A percentile compares a stretch with the other conserved stretches of the same genome.
Conservation (phyloP, 2,888 invertebrate genomes). For the Pandemis heparana region DNA sequence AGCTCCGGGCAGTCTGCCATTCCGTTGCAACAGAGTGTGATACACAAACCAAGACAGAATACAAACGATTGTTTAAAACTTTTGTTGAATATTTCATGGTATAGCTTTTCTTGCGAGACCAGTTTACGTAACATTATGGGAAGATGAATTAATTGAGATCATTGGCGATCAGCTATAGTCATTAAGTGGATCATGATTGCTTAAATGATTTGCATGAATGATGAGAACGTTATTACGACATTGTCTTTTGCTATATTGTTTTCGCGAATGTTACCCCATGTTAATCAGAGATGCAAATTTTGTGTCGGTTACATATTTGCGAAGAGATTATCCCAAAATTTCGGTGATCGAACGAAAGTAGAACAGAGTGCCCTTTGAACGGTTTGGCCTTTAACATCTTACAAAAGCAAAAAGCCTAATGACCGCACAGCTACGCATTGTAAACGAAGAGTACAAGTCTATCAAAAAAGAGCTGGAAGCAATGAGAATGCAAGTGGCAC, state of each 20-base stretch:
- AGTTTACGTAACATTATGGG: constrained; percentile 15
- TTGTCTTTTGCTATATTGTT: constrained; percentile 23
- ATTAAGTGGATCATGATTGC: constrained; percentile 42
- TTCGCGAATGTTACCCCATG: constrained; percentile 18
- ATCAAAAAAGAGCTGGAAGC: constrained; percentile 35
- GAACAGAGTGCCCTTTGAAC: constrained; percentile 21
- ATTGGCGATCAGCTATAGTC: constrained; percentile 40
- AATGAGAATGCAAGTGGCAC: constrained; percentile 44
- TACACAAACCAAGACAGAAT: constrained; percentile 72
- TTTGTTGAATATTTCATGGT: constrained; percentile 71
- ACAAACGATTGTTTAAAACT: constrained; percentile 62
- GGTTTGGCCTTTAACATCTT: constrained; percentile 14
- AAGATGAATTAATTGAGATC: constrained; percentile 46
- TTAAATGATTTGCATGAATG: constrained; percentile 38
- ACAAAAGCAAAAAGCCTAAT: constrained; percentile 28
- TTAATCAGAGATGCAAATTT: constrained; percentile 32
- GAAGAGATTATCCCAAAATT: neutral
- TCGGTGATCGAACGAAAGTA: constrained; percentile 2
- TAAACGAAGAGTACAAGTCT: constrained; percentile 18
- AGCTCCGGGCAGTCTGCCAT: constrained; percentile 63
- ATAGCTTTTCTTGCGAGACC: constrained; percentile 50
- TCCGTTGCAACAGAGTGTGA: constrained; percentile 57
- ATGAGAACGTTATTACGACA: constrained; percentile 33
- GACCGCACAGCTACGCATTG: neutral
- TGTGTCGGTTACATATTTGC: constrained; percentile 28